Evolutionary conservation across 2,113 vertebrate genomes (phyloP).

Genomic region (Abramis brama): DNA sequence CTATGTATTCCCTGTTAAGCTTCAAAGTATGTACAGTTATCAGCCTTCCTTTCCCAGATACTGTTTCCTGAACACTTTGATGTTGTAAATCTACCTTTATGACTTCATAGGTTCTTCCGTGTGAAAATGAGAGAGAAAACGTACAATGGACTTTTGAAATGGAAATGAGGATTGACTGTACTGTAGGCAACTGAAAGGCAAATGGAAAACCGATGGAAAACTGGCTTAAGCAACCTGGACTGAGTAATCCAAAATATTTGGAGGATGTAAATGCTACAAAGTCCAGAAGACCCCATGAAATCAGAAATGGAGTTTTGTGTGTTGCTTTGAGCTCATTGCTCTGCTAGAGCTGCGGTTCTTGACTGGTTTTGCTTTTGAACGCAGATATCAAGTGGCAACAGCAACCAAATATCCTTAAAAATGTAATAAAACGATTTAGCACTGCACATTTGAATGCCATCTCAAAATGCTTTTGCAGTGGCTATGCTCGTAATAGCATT

Average conservation of each 20-base stretch:
- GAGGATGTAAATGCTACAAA: not conserved
- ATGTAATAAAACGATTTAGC: not conserved
- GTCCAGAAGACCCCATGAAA: not conserved
- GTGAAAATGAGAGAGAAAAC: not conserved
- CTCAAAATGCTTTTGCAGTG: not conserved
- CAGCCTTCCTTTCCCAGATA: not conserved
- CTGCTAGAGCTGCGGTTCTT: not conserved
- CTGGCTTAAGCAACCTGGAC: not conserved
- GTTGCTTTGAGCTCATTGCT: not conserved
- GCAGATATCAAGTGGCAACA: not conserved
- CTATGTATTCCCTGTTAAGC: not conserved
- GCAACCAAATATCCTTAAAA: not conserved
- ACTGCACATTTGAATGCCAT: not conserved
- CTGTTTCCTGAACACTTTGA: not conserved
- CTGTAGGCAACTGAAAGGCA: not conserved
- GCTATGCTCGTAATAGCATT: not conserved
- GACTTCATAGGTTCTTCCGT: not conserved
- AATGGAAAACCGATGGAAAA: not conserved
- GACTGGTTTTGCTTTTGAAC: not conserved
- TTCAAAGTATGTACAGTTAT: constrained; percentile 7
- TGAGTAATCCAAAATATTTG: not conserved
- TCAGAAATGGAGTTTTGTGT: not conserved
- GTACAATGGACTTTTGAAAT: not conserved
- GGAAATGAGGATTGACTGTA: not conserved
- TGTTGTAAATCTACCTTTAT: constrained; percentile 17